phyloP scores from a whole-genome alignment of 1,140 invertebrate species.

The Cyrtorhinus lividipennis region DNA sequence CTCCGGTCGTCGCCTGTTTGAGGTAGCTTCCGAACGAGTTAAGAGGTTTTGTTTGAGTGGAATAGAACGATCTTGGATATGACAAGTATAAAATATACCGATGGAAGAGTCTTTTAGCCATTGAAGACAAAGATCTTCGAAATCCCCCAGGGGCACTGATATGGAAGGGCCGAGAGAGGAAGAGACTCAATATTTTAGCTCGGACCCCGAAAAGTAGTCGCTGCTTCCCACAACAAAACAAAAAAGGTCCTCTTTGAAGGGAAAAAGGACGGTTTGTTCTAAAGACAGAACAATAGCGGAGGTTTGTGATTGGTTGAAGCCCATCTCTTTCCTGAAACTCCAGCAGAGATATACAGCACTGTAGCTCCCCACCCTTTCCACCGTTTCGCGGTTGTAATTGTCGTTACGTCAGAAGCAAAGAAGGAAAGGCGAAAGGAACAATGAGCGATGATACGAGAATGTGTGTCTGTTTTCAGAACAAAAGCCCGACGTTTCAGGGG shows the following conservation, averaged over 20 bases:
- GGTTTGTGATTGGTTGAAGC: conserved; percentile 5
- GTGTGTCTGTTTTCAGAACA: conserved; percentile 2
- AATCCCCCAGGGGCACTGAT: background rate
- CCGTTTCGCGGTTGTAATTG: conserved; percentile 3
- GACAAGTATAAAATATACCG: background rate
- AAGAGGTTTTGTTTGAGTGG: too few relatives aligned
- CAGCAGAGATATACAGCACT: background rate
- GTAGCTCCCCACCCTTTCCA: background rate
- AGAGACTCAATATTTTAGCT: conserved; percentile 3
- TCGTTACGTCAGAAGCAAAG: conserved; percentile 14
- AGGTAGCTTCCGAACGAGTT: too few relatives aligned
- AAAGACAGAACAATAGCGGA: background rate
- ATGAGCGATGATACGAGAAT: conserved; percentile 9
- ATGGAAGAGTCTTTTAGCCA: background rate
- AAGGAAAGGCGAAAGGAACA: conserved; percentile 4
- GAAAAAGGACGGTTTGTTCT: conserved; percentile 1
- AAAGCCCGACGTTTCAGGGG: conserved; percentile 8
- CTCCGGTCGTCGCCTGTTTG: too few relatives aligned
- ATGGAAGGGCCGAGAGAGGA: background rate
- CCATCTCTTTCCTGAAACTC: background rate
- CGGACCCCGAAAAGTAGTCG: conserved; percentile 2
- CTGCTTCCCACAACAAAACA: background rate
- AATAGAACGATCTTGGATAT: too few relatives aligned
- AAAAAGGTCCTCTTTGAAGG: conserved; percentile 1
- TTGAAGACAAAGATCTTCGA: background rate